These are phyloP conservation scores for Apodemus agrarius DNA, from an alignment of 2,797 vertebrate genomes.

Conservation along the genomic window DNA sequence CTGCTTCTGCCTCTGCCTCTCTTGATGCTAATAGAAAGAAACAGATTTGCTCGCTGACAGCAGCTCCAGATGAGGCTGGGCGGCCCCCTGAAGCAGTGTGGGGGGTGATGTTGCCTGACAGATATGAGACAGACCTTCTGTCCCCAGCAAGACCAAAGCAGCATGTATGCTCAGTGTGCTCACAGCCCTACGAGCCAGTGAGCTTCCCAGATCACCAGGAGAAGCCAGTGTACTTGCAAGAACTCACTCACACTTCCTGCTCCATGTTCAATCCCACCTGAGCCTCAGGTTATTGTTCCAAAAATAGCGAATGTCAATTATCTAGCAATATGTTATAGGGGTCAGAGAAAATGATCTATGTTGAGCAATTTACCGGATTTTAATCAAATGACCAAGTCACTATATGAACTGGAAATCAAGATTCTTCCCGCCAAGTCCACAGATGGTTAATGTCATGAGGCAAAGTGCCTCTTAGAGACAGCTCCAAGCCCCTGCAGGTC, in stretches of 20 bases:
- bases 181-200: neutral
- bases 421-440: neutral
- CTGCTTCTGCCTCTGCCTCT: neutral
- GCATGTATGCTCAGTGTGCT: fast-evolving
- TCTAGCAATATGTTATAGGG: neutral
- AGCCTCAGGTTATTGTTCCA: neutral
- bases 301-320: neutral
- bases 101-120: neutral
- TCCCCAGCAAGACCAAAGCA: neutral
- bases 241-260: neutral
- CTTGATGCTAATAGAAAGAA: neutral
- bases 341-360: neutral
- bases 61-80: constrained; percentile 30
- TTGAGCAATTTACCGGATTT: neutral
- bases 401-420: neutral
- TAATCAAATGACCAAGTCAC: neutral
- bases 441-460: neutral
- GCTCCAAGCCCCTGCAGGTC: too few relatives aligned
- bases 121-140: neutral
- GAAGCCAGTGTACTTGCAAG: fast-evolving
- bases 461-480: neutral
- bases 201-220: neutral
- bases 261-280: fast-evolving
- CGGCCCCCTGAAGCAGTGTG: neutral
- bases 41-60: neutral